phyloP scores from a whole-genome alignment of 2,888 invertebrate species.

The Troglohyphantes excavatus region DNA sequence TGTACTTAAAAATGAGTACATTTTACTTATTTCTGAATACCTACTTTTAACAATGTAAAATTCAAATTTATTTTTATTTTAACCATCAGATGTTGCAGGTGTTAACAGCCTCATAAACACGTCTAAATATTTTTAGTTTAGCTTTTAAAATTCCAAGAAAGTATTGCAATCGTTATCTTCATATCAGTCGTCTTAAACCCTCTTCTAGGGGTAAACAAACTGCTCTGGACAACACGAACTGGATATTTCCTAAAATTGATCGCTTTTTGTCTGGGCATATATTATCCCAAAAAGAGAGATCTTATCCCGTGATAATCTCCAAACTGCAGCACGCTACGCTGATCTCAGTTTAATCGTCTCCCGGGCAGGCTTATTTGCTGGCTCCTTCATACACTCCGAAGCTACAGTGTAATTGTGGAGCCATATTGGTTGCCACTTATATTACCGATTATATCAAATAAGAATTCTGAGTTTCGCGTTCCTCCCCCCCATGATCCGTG shows the following conservation, averaged over 20 bases:
- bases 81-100: too few relatives aligned
- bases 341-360: slow-evolving; percentile 52
- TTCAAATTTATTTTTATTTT: too few relatives aligned
- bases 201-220: slow-evolving; percentile 58
- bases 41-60: too few relatives aligned
- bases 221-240: slow-evolving; percentile 31
- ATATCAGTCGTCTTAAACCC: too few relatives aligned
- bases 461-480: slow-evolving; percentile 65
- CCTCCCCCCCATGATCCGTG: slow-evolving; percentile 38
- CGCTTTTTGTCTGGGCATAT: slow-evolving; percentile 38
- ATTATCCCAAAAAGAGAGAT: slow-evolving; percentile 36
- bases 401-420: slow-evolving; percentile 38
- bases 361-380: slow-evolving; percentile 17
- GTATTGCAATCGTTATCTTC: too few relatives aligned
- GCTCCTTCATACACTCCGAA: not conserved
- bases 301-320: slow-evolving; percentile 45
- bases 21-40: too few relatives aligned
- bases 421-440: slow-evolving; percentile 55
- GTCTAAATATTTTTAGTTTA: too few relatives aligned
- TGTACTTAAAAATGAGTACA: too few relatives aligned
- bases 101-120: too few relatives aligned
- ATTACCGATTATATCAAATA: slow-evolving; percentile 59
- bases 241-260: slow-evolving; percentile 27
- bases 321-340: slow-evolving; percentile 57
- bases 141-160: too few relatives aligned